Conservation (phyloP, 2,113 vertebrate species). For the Argyrosomus japonicus region DNA sequence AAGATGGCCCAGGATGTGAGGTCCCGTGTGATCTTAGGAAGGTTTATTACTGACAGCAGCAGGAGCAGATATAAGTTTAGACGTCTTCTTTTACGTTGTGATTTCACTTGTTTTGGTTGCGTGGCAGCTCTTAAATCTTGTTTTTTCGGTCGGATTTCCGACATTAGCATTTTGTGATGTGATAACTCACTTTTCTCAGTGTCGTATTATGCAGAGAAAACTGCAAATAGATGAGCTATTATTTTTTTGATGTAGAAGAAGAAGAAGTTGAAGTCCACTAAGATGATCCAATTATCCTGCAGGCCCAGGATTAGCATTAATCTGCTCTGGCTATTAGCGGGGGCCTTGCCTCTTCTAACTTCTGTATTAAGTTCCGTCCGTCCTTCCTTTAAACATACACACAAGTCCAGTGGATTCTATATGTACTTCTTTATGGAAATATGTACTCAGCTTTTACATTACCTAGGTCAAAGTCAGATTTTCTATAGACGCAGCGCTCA, state of each 20-base stretch:
- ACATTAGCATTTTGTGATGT: conserved; percentile 28
- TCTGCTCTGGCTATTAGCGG: conserved; percentile 77
- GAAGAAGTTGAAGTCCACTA: conserved; percentile 60
- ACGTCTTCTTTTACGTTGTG: not conserved
- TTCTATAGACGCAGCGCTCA: conserved; percentile 10
- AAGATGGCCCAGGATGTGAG: conserved; percentile 8
- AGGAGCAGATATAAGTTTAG: not conserved
- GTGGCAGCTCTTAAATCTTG: not conserved
- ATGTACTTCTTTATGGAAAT: conserved; percentile 12
- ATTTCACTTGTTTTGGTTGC: not conserved
- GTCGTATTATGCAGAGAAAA: conserved; percentile 49
- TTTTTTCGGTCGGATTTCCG: not conserved
- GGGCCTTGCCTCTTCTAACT: conserved; percentile 63
- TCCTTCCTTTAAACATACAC: conserved; percentile 15
- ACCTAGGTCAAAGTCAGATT: conserved; percentile 33
- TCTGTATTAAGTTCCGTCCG: conserved; percentile 33
- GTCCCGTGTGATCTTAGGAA: not conserved
- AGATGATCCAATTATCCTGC: conserved; percentile 81
- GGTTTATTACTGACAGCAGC: not conserved
- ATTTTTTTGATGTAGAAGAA: conserved; percentile 58
- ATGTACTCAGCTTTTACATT: conserved; percentile 11
- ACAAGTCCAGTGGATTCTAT: not conserved
- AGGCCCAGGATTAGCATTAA: conserved; percentile 77
- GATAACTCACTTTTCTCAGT: conserved; percentile 12
- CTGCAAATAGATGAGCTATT: conserved; percentile 58